These are phyloP conservation scores for Clarias batrachus DNA, from an alignment of 2,113 vertebrate species.

Conservation along the genomic window DNA sequence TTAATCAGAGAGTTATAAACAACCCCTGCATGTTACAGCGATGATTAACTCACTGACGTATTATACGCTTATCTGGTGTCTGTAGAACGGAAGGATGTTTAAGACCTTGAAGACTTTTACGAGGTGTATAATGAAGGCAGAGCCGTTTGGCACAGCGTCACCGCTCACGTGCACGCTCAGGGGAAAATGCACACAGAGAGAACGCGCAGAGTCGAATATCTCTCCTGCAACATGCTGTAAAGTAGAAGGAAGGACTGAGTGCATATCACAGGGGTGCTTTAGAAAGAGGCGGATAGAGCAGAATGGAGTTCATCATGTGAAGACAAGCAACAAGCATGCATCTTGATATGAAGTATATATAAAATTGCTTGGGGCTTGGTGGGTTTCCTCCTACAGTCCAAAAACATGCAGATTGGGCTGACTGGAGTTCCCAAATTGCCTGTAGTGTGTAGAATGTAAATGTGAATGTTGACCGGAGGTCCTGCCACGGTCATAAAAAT, in stretches of 20 bases:
- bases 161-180: neutral
- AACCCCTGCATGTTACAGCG: constrained; percentile 29
- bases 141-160: neutral
- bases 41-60: constrained; percentile 48
- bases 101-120: neutral
- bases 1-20: constrained; percentile 47
- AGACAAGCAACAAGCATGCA: neutral
- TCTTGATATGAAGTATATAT: neutral
- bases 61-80: constrained; percentile 28
- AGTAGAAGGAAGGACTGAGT: neutral
- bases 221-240: neutral
- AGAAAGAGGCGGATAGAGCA: too few species aligned
- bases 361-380: too few species aligned
- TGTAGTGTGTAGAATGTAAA: too few species aligned
- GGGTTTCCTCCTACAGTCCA: too few species aligned
- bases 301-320: neutral
- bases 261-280: neutral
- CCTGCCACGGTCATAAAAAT: too few species aligned
- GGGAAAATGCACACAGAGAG: neutral
- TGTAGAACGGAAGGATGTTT: constrained; percentile 35
- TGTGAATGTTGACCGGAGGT: too few species aligned
- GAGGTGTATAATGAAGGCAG: neutral
- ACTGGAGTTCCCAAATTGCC: too few species aligned
- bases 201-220: neutral
- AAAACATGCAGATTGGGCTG: too few species aligned